Conservation (phyloP, 2,888 invertebrate genomes). For the Troides oblongomaculatus region DNA sequence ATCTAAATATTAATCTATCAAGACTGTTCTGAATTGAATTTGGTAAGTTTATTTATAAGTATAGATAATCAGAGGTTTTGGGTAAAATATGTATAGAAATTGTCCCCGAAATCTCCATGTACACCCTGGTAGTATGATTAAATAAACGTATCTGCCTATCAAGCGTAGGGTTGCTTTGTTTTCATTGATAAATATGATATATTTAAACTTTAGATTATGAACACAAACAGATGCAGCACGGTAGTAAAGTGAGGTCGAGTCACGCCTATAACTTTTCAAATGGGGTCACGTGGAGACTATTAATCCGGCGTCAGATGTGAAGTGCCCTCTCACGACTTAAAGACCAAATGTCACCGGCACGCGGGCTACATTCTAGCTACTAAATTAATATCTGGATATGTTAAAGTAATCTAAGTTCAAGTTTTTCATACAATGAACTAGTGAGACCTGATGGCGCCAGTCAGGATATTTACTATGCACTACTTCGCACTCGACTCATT, state of each 20-base stretch:
- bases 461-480: no score
- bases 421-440: no score
- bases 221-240: slow-evolving; percentile 1
- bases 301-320: slow-evolving; percentile 7
- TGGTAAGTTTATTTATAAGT: no score
- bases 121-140: no score
- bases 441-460: no score
- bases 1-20: no score
- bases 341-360: slow-evolving; percentile 9
- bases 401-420: neutral
- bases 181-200: neutral
- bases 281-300: slow-evolving; percentile 13
- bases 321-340: slow-evolving; percentile 5
- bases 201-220: neutral
- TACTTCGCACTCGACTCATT: no score
- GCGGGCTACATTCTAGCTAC: slow-evolving; percentile 2
- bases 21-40: no score
- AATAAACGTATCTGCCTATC: no score
- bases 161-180: neutral
- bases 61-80: no score
- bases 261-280: slow-evolving; percentile 8
- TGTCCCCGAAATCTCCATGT: no score
- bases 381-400: neutral
- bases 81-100: no score
- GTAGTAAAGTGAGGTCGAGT: slow-evolving; percentile 4